Base-by-base conservation (phyloP, 1,140 invertebrate species). In the Argopecten irradians region DNA sequence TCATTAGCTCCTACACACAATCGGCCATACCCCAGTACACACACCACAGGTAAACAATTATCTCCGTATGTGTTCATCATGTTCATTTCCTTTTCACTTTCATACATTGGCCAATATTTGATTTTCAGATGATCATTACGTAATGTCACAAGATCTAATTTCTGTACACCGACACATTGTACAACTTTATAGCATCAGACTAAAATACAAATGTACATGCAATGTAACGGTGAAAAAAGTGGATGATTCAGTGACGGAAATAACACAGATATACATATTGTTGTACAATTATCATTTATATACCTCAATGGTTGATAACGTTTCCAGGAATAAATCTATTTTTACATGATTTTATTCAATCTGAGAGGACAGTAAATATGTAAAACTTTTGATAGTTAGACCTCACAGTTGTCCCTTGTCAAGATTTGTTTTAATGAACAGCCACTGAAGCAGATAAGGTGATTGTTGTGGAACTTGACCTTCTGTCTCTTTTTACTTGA, bases 1-100 rank as follows among this genome's bases (percentile, higher is more conserved):
- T 71, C 55, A 71, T n/a, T 71, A 71, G n/a, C 55, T n/a, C 55
- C n/a, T n/a, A 71, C 55, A 71, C 55, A 46, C 43, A 46, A 46
- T 71, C 55, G 55, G 55, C 1, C n/a, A 71, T 71, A 71, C 55
- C 55, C 55, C 55, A 71, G 55, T 71, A 71, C 55, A 71, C 55
- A 71, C 55, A 55, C 43, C 55, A 71, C 55, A 71, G 55, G 55
- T 71, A 71, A 71, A 71, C 55, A 71, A 28, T 71, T 71, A 71
- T 71, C 22, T 71, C 55, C 43, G 22, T 11, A 55, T 55, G 22
- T 71, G 55, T 71, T 71, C 55, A 71, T 71, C 55, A 71, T 22
- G 55, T 71, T 71, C 55, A n/a, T 71, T n/a, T 71, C 16, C 16
- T 2, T 2, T 55, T 71, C 55, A 28, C 22, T 28, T 28, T 71